phyloP scores from a whole-genome alignment of 2,888 invertebrate species.

The Portevinia maculata region DNA sequence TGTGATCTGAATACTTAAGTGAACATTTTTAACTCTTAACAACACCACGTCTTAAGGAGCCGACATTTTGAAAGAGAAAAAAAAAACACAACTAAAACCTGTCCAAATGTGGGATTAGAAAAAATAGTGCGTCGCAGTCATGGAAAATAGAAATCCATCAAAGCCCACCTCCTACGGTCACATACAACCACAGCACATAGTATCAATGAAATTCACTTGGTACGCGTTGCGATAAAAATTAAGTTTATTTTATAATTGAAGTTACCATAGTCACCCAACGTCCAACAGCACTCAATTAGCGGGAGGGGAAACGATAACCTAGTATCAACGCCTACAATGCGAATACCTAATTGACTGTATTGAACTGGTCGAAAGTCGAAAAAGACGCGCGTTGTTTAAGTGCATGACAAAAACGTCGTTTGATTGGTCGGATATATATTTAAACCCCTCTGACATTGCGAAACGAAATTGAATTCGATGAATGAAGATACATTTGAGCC shows the following conservation, averaged over 20 bases:
- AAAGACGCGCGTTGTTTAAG: constrained; percentile 16
- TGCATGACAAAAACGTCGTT: no score
- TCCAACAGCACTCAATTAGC: constrained; percentile 16
- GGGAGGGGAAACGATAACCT: constrained; percentile 22
- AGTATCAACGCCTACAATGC: constrained; percentile 33
- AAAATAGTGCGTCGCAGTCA: constrained; percentile 13
- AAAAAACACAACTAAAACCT: constrained; percentile 20
- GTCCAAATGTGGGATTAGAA: constrained; percentile 41
- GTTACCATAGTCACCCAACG: no score
- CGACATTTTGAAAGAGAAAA: constrained; percentile 5
- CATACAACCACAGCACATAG: constrained; percentile 8
- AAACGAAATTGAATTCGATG: constrained; percentile 11
- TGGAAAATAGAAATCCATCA: constrained; percentile 59
- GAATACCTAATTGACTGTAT: constrained; percentile 18
- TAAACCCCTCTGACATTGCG: background rate
- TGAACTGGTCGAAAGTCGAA: constrained; percentile 26
- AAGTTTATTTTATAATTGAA: constrained; percentile 31
- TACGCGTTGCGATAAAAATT: constrained; percentile 50
- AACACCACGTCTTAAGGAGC: constrained; percentile 6
- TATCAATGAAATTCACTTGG: constrained; percentile 46
- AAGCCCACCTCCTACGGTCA: constrained; percentile 47
- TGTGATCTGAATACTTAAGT: constrained; percentile 48
- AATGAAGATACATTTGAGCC: constrained; percentile 3
- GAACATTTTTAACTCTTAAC: constrained; percentile 35
- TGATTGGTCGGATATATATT: background rate